Evolutionary conservation across 2,888 invertebrate species (phyloP).

Genomic region (Drymonia ruficornis): DNA sequence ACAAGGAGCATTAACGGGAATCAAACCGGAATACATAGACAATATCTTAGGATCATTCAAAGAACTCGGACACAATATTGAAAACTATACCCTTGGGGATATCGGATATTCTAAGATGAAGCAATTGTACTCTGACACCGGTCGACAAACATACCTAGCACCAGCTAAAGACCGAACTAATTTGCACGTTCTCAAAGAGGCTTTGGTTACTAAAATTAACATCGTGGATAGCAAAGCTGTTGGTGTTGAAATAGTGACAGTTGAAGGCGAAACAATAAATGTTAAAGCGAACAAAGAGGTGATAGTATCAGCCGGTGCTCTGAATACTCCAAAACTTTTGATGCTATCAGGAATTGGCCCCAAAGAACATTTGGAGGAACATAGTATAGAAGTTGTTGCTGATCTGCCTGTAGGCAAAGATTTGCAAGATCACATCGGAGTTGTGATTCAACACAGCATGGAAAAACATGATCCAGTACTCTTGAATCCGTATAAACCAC

Average conservation of each 20-base stretch:
- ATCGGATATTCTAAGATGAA: constrained; percentile 19
- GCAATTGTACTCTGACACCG: constrained; percentile 4
- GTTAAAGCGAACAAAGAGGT: constrained; percentile 81
- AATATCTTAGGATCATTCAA: constrained; percentile 18
- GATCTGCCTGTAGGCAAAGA: constrained; percentile 89
- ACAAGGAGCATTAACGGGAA: constrained; percentile 11
- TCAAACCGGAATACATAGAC: background rate
- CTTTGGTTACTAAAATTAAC: constrained; percentile 31
- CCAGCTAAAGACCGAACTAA: constrained; percentile 25
- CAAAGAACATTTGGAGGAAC: constrained; percentile 61
- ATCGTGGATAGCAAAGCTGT: constrained; percentile 28
- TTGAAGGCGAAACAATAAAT: constrained; percentile 13
- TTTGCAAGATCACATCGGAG: constrained; percentile 86
- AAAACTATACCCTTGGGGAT: constrained; percentile 15
- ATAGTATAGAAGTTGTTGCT: constrained; percentile 81
- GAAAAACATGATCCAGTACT: constrained; percentile 8
- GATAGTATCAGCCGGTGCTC: constrained; percentile 82
- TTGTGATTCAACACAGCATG: constrained; percentile 17
- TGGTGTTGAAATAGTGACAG: constrained; percentile 22
- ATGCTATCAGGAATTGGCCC: constrained; percentile 87
- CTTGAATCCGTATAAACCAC: constrained; percentile 12
- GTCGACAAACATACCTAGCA: constrained; percentile 18
- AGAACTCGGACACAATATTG: constrained; percentile 16
- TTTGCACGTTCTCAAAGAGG: constrained; percentile 31
- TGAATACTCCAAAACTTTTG: constrained; percentile 85